A percentile compares a stretch with the other conserved stretches of the same genome.
Conservation (phyloP, 2,113 vertebrate species). For the Chamaea fasciata region DNA sequence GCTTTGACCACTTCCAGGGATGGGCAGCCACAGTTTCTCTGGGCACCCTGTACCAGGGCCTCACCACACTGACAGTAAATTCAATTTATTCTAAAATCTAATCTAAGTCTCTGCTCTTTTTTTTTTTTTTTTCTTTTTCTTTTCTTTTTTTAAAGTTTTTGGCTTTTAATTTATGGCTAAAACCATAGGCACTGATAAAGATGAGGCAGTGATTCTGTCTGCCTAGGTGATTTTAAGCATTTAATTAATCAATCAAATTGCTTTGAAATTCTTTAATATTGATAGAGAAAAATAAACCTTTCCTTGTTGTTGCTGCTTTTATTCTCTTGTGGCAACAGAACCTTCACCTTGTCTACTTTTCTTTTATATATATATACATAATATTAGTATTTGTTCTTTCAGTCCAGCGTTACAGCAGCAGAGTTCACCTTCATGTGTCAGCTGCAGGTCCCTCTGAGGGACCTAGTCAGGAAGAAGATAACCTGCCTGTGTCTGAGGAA, state of each 20-base stretch:
- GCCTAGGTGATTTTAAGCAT: not conserved
- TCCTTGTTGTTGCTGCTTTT: not conserved
- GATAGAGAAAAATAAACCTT: not conserved
- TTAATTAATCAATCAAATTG: not conserved
- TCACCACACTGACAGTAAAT: not conserved
- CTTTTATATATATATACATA: not conserved
- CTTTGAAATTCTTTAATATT: not conserved
- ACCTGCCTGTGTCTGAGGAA: not conserved
- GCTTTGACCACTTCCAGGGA: not conserved
- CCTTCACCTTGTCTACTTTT: not conserved
- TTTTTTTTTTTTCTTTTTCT: not conserved
- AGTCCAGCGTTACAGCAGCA: not conserved
- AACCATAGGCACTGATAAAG: not conserved
- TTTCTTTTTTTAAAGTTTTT: not conserved
- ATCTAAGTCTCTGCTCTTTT: not conserved
- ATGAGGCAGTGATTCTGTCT: accelerated
- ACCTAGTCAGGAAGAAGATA: not conserved
- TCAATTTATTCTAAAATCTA: not conserved
- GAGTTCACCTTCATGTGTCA: not conserved
- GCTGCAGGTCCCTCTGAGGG: not conserved
- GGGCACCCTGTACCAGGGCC: not conserved
- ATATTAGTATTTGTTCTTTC: not conserved
- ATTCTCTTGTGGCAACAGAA: not conserved
- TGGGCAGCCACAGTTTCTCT: not conserved
- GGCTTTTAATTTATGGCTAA: not conserved